phyloP scores from a whole-genome alignment of 2,113 vertebrate species.

The Sapayoa aenigma region DNA sequence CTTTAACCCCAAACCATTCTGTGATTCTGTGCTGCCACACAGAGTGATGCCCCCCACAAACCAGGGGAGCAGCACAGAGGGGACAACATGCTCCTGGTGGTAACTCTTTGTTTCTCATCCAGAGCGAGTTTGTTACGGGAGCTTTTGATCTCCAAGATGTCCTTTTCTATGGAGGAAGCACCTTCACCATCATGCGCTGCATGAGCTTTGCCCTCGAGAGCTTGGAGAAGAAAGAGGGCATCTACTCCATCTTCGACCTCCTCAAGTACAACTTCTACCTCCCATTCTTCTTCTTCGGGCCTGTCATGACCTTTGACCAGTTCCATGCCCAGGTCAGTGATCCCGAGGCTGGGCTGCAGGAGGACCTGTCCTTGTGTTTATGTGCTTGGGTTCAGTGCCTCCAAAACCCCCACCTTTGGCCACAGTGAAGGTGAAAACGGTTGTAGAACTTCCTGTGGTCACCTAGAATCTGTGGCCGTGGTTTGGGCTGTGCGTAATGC shows the following conservation, averaged over 20 bases:
- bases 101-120: constrained; percentile 54
- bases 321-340: constrained; percentile 85
- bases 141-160: constrained; percentile 89
- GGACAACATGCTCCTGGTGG: not conserved
- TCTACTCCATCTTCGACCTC: constrained; percentile 88
- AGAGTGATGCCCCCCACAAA: not conserved
- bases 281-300: constrained; percentile 96
- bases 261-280: constrained; percentile 99
- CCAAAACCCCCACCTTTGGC: fast-evolving
- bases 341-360: not conserved
- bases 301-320: constrained; percentile 93
- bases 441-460: not conserved
- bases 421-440: not conserved
- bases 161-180: constrained; percentile 88
- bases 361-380: fast-evolving
- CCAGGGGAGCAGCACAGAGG: not conserved
- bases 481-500: not conserved
- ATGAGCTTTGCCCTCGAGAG: constrained; percentile 94
- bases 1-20: not conserved
- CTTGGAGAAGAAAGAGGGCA: constrained; percentile 80
- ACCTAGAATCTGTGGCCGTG: not conserved
- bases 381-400: not conserved
- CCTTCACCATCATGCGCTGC: constrained; percentile 91
- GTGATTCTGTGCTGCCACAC: not conserved
- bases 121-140: constrained; percentile 84